phyloP scores from a whole-genome alignment of 2,888 invertebrate genomes.

The Philonicus albiceps region DNA sequence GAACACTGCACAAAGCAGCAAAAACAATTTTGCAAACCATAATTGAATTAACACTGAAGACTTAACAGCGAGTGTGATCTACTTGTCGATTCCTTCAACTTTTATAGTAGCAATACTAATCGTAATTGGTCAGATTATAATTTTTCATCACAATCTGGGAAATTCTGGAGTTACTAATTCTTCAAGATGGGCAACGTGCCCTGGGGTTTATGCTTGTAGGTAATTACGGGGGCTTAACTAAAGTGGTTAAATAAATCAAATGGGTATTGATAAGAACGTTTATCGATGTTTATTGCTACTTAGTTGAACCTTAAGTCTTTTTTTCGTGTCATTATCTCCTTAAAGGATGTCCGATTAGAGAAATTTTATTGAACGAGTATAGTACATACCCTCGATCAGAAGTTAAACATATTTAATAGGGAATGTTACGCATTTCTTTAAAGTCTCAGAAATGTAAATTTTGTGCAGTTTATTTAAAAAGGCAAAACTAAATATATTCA shows the following conservation, averaged over 20 bases:
- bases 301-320: not conserved
- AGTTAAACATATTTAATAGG: not conserved
- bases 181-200: not conserved
- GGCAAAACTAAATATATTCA: too few relatives aligned
- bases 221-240: not conserved
- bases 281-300: not conserved
- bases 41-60: not conserved
- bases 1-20: conserved; percentile 14
- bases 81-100: not conserved
- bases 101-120: not conserved
- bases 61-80: not conserved
- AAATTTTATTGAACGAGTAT: not conserved
- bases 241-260: not conserved
- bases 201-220: not conserved
- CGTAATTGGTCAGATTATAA: not conserved
- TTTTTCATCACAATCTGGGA: not conserved
- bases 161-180: not conserved
- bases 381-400: not conserved
- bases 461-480: too few relatives aligned
- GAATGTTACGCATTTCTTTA: not conserved
- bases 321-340: not conserved
- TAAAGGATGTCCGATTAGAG: not conserved
- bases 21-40: conserved; percentile 10
- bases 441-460: not conserved
- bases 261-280: not conserved